These are phyloP conservation scores for Lampropteryx suffumata DNA, from an alignment of 2,888 invertebrate species.

Conservation along the genomic window DNA sequence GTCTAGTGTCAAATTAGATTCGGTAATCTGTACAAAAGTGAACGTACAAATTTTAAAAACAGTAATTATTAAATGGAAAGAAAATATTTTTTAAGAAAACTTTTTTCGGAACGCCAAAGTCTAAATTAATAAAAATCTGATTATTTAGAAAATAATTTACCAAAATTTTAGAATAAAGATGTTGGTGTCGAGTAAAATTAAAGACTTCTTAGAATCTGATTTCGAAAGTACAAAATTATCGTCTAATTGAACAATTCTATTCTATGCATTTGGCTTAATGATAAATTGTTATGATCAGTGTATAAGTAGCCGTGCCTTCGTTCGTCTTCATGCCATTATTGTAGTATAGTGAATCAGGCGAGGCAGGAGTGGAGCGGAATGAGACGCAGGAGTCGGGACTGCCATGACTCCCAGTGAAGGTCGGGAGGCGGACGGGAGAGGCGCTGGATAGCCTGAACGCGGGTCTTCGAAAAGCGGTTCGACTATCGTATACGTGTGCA, in stretches of 20 bases:
- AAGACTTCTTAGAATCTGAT: constrained; percentile 82
- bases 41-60: constrained; percentile 82
- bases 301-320: constrained; percentile 81
- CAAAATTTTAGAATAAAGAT: constrained; percentile 62
- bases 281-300: constrained; percentile 60
- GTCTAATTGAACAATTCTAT: constrained; percentile 74
- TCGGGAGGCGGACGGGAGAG: constrained; percentile 18
- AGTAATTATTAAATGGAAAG: constrained; percentile 72
- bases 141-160: constrained; percentile 78
- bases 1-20: constrained; percentile 82
- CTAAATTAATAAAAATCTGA: constrained; percentile 74
- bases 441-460: constrained; percentile 59
- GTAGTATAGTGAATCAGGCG: constrained; percentile 21
- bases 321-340: constrained; percentile 69
- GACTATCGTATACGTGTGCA: constrained; percentile 80
- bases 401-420: constrained; percentile 12
- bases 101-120: constrained; percentile 81
- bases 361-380: constrained; percentile 34
- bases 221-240: constrained; percentile 81
- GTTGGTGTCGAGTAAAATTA: constrained; percentile 76
- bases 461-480: constrained; percentile 77
- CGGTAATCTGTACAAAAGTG: constrained; percentile 78
- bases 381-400: constrained; percentile 34
- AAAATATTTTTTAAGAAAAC: constrained; percentile 81
- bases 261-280: constrained; percentile 78